These are phyloP conservation scores for Chymomyza amoena DNA, from an alignment of 2,888 invertebrate genomes.

Conservation along the genomic window DNA sequence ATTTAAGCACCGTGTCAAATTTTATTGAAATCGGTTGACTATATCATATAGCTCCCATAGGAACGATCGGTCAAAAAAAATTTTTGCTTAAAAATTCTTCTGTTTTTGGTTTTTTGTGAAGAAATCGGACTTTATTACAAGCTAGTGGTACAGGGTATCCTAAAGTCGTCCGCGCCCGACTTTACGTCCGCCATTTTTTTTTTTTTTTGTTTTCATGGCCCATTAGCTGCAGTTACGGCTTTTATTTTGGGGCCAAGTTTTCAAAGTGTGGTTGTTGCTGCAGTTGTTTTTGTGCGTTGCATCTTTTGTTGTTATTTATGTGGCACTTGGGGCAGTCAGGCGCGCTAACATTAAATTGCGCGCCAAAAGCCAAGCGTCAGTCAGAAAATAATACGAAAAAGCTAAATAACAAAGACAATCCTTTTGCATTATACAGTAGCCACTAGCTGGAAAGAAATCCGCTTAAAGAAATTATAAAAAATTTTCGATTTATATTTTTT, in stretches of 20 bases:
- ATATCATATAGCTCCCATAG: too few relatives aligned
- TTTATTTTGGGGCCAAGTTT: conserved; percentile 30
- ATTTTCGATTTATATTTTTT: background rate
- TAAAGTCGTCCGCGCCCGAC: too few relatives aligned
- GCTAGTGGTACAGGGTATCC: too few relatives aligned
- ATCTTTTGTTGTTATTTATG: conserved; percentile 40
- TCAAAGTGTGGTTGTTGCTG: background rate
- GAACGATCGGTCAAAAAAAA: too few relatives aligned
- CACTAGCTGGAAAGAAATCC: conserved; percentile 13
- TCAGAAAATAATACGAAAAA: conserved; percentile 10
- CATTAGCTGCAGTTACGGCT: conserved; percentile 48
- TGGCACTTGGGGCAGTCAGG: conserved; percentile 63
- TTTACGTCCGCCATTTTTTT: background rate
- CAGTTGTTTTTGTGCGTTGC: conserved; percentile 2
- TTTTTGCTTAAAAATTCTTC: too few relatives aligned
- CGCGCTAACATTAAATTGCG: conserved; percentile 42
- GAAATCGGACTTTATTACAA: too few relatives aligned
- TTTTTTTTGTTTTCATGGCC: conserved; percentile 33
- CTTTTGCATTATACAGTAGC: background rate
- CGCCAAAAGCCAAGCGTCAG: conserved; percentile 47
- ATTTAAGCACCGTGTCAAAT: too few relatives aligned
- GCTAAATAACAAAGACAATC: conserved; percentile 8
- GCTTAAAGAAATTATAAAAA: conserved; percentile 11
- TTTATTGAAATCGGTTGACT: too few relatives aligned
- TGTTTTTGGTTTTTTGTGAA: too few relatives aligned